Evolutionary conservation across 1,140 invertebrate species (phyloP), one percentile per base, ranked within the genome.

Genomic region (Eupristina koningsbergeri): DNA sequence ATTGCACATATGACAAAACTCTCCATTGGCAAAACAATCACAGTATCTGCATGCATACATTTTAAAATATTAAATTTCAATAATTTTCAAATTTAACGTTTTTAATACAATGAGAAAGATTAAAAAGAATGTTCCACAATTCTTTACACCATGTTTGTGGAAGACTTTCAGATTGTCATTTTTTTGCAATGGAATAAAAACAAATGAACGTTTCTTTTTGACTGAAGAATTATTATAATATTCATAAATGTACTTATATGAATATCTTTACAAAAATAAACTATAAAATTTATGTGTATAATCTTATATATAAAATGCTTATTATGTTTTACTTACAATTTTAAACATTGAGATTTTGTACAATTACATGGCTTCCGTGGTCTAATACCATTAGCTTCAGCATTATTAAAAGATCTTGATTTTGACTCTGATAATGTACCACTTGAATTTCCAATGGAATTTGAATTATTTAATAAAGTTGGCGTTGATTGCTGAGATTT

Each of bases 11-110:
- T 98, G 96, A 93, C 99, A 99, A 91, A 99, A 99, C 93, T 99
- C 98, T 34, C 99, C 99, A 93, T 99, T 99, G 0, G 99, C 98
- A 94, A 99, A 99, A 92, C 99, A 99, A 91, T 99, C 99, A 93
- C 99, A 99, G 92, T 99, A 99, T 87, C 95, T 96, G 89, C 90
- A 76, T 58, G 83, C 47, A 81, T 89, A 85, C 86, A 84, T 88
- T 79, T 82, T 85, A 47, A 64, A 15, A 78, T 63, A 61, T 81
- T n/a, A 36, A 83, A 71, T 39, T 67, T 64, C 45, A 8, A n/a
- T 81, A 63, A 15, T 63, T 83, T 77, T 41, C 41, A 29, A 45
- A 84, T 86, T 73, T 17, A 69, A 81, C 47, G 63, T 77, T 79
- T 81, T 64, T 34, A 78, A 74, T 64, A 50, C 47, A 80, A 77